Evolutionary conservation across 2,113 vertebrate genomes (phyloP).

Genomic region (Chunga burmeisteri): DNA sequence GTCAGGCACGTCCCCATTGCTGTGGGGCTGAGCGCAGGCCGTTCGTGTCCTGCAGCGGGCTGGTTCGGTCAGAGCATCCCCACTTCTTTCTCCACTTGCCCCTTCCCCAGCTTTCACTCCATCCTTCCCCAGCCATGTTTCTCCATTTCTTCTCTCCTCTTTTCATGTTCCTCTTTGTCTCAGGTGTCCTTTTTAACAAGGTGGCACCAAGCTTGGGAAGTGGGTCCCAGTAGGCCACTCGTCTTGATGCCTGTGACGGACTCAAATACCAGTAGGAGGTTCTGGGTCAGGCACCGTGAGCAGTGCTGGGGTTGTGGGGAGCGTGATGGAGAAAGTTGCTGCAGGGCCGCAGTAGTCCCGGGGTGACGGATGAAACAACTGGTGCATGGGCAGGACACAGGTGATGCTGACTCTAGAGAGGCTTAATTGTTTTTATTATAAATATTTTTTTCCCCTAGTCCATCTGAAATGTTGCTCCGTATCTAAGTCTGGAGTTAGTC

Average conservation of each 20-base stretch:
- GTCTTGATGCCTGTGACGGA: fast-evolving
- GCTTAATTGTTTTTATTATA: not conserved
- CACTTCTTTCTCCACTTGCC: not conserved
- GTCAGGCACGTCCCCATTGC: not conserved
- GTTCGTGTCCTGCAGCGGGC: not conserved
- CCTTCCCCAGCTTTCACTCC: not conserved
- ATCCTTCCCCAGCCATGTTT: not conserved
- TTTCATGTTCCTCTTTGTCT: not conserved
- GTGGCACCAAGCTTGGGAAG: not conserved
- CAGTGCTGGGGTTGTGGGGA: not conserved
- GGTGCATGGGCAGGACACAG: fast-evolving
- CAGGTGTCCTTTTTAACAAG: not conserved
- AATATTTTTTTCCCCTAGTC: not conserved
- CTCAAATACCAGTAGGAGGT: fast-evolving
- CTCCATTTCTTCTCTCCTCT: not conserved
- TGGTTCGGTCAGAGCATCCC: not conserved
- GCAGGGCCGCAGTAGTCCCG: fast-evolving
- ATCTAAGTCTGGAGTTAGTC: not conserved
- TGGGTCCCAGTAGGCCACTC: not conserved
- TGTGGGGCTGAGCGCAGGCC: not conserved
- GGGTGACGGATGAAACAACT: not conserved
- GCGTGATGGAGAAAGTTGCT: not conserved
- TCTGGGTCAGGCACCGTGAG: not conserved
- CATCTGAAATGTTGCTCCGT: not conserved
- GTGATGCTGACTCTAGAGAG: not conserved